phyloP scores from a whole-genome alignment of 2,113 vertebrate species.

The Clarias magur region DNA sequence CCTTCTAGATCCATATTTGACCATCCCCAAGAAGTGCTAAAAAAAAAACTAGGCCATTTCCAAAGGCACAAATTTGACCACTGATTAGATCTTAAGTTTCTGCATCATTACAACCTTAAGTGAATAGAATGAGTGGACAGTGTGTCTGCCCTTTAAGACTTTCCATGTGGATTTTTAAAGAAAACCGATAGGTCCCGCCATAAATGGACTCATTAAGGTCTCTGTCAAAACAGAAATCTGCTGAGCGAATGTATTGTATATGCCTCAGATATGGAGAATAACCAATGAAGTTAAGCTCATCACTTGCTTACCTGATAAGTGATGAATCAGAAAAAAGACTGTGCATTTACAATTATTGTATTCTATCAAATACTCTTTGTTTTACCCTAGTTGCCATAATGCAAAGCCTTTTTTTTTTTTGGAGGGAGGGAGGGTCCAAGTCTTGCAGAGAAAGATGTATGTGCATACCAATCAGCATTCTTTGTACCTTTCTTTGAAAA shows the following conservation, averaged over 20 bases:
- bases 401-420: neutral
- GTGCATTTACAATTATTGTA: neutral
- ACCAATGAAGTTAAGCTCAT: neutral
- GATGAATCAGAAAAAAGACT: neutral
- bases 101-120: neutral
- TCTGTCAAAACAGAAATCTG: neutral
- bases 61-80: neutral
- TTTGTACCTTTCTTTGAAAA: neutral
- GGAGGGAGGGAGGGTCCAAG: neutral
- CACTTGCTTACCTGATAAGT: neutral
- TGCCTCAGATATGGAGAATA: neutral
- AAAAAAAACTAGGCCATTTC: neutral
- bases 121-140: neutral
- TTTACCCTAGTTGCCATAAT: neutral
- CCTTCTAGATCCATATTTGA: neutral
- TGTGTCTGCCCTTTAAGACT: neutral
- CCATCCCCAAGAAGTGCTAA: too few relatives aligned
- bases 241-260: neutral
- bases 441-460: neutral
- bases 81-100: neutral
- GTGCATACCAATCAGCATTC: neutral
- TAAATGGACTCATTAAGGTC: too few relatives aligned
- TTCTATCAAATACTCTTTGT: neutral
- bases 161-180: neutral
- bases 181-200: neutral